A percentile compares a stretch with the other conserved stretches of the same genome.
These are phyloP conservation scores for Tenodera sinensis DNA, from an alignment of 2,888 invertebrate species.

Conservation along the genomic window DNA sequence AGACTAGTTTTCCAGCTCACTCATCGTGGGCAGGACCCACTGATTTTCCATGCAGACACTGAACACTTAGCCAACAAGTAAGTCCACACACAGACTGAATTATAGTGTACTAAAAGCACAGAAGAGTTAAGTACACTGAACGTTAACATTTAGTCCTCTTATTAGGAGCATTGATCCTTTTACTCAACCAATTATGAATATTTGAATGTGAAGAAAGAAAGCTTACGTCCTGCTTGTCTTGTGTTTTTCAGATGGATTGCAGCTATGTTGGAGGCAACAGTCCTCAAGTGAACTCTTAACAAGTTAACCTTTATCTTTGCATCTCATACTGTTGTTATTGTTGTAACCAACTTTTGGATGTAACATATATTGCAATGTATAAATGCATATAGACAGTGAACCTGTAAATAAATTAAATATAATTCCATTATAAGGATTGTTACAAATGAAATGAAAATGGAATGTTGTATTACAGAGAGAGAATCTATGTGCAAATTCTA, in stretches of 20 bases:
- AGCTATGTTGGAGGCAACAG: slow-evolving; percentile 39
- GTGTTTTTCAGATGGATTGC: slow-evolving; percentile 38
- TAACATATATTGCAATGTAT: neutral
- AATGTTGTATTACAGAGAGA: neutral
- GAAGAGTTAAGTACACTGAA: too few relatives aligned
- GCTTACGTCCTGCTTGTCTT: neutral
- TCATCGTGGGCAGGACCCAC: slow-evolving; percentile 46
- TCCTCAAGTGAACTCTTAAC: slow-evolving; percentile 31
- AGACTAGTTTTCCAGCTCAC: slow-evolving; percentile 48
- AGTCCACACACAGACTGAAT: neutral
- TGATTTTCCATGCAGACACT: slow-evolving; percentile 47
- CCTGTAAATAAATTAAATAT: neutral
- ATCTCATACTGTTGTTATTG: neutral
- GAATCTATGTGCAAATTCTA: neutral
- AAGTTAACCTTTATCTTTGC: neutral
- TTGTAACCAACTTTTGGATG: neutral
- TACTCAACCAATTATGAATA: too few relatives aligned
- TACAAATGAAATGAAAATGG: neutral
- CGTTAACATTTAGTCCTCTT: too few relatives aligned
- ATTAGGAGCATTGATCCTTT: too few relatives aligned
- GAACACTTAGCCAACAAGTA: slow-evolving; percentile 44
- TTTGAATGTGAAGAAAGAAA: neutral
- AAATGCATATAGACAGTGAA: neutral
- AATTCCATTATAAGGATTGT: neutral
- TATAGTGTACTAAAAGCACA: too few relatives aligned